A percentile compares a stretch with the other conserved stretches of the same genome.
Evolutionary conservation across 1,140 invertebrate genomes (phyloP).

Genomic region (Araneus ventricosus): DNA sequence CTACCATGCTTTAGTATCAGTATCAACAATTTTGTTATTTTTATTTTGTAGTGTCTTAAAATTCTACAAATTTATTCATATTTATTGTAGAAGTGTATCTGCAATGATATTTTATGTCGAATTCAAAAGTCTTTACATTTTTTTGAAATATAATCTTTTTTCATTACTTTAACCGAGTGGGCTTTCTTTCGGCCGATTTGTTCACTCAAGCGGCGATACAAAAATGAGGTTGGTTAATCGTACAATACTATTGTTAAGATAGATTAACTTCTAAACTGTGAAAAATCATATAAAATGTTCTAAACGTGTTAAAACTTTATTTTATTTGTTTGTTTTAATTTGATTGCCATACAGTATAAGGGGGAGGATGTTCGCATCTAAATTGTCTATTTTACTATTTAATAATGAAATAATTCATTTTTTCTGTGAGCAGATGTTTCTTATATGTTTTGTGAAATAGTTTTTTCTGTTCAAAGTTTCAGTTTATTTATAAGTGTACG

Average conservation of each 20-base stretch:
- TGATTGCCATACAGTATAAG: too few species aligned
- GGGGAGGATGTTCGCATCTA: too few species aligned
- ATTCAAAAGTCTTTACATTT: neutral
- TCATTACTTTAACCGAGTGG: neutral
- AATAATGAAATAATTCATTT: too few species aligned
- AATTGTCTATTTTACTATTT: too few species aligned
- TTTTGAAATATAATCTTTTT: neutral
- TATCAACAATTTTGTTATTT: constrained; percentile 53
- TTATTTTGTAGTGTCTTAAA: neutral
- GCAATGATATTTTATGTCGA: constrained; percentile 7
- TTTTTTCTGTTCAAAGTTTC: too few species aligned
- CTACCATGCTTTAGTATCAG: neutral
- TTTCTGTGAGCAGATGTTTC: too few species aligned
- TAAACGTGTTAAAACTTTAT: too few species aligned
- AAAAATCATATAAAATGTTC: too few species aligned
- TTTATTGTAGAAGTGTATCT: neutral
- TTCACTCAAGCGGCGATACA: constrained; percentile 58
- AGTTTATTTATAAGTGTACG: too few species aligned
- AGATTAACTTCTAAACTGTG: too few species aligned
- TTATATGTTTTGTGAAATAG: too few species aligned
- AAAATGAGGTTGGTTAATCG: constrained; percentile 53
- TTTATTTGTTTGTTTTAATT: too few species aligned
- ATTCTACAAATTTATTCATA: neutral
- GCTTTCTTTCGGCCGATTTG: constrained; percentile 14
- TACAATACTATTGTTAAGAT: neutral